Base-by-base conservation (phyloP, 2,113 vertebrate species). In the Motacilla tschutschensis region DNA sequence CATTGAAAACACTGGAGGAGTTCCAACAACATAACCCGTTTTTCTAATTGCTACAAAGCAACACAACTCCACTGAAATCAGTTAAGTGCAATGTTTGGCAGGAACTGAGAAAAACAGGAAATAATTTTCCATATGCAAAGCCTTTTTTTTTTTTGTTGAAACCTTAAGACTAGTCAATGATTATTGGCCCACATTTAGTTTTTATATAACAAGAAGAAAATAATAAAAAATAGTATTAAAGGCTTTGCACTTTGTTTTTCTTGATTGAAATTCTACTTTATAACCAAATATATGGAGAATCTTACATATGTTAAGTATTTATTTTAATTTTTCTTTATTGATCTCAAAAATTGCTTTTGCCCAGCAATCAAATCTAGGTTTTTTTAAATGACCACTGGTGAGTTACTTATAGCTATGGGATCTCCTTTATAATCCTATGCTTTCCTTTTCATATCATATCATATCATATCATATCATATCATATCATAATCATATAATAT, bases 101-200 rank as follows among this genome's bases (percentile, higher is more conserved):
- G 26, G 21, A 69, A 47, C 18, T 69, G 9, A 69, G 31, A 29
- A 79, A 41, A 58, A 75, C 2, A 78, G 31, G 40, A 84, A 75
- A 70, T 3, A 29, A 0, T 0, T 1, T 66, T 59, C n/a, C 17
- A 55, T 63, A 64, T 18, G 18, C 9, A 76, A 88, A 72, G 8
- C 2, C 5, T 59, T 28, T 28, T 31, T 26, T 17, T 53, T 71
- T 44, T 55, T 72, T 50, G 4, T 25, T 67, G 26, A 76, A 85
- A 59, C 9, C 12, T 44, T 19, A 67, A 41, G 16, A 63, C 4
- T 85, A 62, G 65, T 24, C 5, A 63, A 24, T 29, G 8, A 25
- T 46, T 79, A 71, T 41, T 71, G 26, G 26, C 6, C 8, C 55
- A 79, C 18, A 31, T 55, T 57, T 55, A 55, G 5, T 47, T 69